Conservation (phyloP, 2,797 vertebrate genomes). For the Chelon auratus region DNA sequence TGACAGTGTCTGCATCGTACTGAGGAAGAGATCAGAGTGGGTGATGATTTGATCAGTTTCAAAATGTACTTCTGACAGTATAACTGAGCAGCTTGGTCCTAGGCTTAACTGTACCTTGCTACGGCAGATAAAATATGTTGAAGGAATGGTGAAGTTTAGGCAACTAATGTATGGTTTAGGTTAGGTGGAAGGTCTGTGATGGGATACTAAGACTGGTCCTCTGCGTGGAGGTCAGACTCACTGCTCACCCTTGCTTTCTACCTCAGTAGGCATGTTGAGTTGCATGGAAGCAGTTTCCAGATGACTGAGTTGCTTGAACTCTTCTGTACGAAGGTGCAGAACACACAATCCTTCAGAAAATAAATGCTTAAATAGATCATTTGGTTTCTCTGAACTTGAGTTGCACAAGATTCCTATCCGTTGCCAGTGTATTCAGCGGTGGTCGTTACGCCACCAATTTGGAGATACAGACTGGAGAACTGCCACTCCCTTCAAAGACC, state of each 20-base stretch:
- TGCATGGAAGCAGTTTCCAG: background rate
- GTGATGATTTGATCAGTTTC: background rate
- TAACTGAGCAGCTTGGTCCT: no score
- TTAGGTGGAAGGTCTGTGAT: background rate
- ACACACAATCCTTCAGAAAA: background rate
- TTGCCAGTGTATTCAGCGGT: no score
- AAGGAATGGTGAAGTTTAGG: background rate
- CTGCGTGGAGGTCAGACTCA: conserved; percentile 2
- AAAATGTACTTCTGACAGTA: no score
- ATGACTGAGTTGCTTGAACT: no score
- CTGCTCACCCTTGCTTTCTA: background rate
- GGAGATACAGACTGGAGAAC: no score
- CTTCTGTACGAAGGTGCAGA: no score
- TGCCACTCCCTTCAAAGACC: no score
- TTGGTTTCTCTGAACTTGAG: no score
- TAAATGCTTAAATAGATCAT: background rate
- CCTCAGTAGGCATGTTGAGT: background rate
- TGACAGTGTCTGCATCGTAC: background rate
- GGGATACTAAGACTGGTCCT: background rate
- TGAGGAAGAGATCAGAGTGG: background rate
- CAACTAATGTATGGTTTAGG: background rate
- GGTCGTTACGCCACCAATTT: no score
- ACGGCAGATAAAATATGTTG: background rate
- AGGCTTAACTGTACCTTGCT: background rate
- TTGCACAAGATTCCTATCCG: no score